Conservation (phyloP, 2,888 invertebrate species). For the Caenorhabditis becei region DNA sequence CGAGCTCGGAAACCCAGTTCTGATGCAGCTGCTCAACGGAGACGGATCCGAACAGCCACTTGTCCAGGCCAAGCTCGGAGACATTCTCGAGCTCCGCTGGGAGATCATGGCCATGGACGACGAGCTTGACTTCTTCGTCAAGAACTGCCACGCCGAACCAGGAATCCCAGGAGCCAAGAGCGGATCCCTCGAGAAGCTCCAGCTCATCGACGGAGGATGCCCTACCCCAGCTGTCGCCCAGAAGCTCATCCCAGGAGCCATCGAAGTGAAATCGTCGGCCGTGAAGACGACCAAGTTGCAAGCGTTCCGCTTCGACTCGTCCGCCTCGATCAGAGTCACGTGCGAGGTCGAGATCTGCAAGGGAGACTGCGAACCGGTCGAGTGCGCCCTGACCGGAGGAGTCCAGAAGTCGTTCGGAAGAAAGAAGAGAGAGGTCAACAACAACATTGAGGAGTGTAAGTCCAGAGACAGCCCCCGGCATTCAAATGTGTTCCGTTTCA, state of each 20-base stretch:
- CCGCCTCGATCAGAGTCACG: slow-evolving; percentile 77
- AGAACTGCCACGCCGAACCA: slow-evolving; percentile 80
- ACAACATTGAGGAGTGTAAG: slow-evolving; percentile 72
- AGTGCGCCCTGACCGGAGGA: slow-evolving; percentile 77
- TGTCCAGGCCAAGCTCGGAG: slow-evolving; percentile 80
- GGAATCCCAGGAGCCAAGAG: slow-evolving; percentile 63
- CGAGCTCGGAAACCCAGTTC: slow-evolving; percentile 81
- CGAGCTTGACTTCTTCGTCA: slow-evolving; percentile 81
- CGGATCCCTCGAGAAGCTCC: slow-evolving; percentile 74
- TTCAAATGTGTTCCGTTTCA: slow-evolving; percentile 61
- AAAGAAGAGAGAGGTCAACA: slow-evolving; percentile 78
- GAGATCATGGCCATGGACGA: slow-evolving; percentile 82
- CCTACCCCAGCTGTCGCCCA: slow-evolving; percentile 81
- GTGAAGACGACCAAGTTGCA: slow-evolving; percentile 72
- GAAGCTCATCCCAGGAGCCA: slow-evolving; percentile 80
- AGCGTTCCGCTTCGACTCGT: slow-evolving; percentile 81
- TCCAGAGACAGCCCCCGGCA: neutral
- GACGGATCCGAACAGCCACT: slow-evolving; percentile 72
- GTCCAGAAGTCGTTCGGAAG: slow-evolving; percentile 78
- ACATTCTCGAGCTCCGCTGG: slow-evolving; percentile 81
- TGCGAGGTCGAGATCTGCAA: slow-evolving; percentile 81
- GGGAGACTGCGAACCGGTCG: slow-evolving; percentile 79
- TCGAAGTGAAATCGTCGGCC: slow-evolving; percentile 71
- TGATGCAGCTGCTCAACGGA: slow-evolving; percentile 79
- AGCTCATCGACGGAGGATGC: slow-evolving; percentile 80